Conservation (phyloP, 2,113 vertebrate genomes). For the Diadophis punctatus region DNA sequence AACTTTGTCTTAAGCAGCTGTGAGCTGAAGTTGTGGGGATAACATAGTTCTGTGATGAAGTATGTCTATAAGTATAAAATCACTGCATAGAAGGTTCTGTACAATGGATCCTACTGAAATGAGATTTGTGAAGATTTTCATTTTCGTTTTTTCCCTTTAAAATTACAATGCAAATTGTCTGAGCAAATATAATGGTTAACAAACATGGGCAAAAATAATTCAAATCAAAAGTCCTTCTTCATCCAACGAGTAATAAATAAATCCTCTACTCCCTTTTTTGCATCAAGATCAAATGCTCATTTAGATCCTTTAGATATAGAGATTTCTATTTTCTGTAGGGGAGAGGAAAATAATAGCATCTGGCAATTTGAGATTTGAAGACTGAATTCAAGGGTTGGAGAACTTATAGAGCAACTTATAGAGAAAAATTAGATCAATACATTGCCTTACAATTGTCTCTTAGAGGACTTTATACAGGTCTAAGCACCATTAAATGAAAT, state of each 20-base stretch:
- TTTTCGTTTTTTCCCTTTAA: not conserved
- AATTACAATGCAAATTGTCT: not conserved
- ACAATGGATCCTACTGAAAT: not conserved
- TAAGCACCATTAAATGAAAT: not conserved
- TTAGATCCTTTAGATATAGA: not conserved
- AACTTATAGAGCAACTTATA: not conserved
- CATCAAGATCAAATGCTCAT: not conserved
- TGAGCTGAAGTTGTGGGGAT: not conserved
- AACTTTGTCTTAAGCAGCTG: not conserved
- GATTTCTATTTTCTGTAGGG: not conserved
- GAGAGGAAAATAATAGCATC: not conserved
- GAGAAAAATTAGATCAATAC: not conserved
- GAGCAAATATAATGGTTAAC: not conserved
- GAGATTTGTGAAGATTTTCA: not conserved
- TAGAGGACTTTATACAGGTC: not conserved
- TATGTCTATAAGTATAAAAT: not conserved
- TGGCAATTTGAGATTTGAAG: not conserved
- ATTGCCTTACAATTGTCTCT: not conserved
- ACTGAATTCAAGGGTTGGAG: not conserved
- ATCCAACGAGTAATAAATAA: not conserved
- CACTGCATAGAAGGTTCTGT: not conserved
- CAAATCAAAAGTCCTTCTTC: not conserved
- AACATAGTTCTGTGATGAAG: not conserved
- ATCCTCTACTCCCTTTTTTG: not conserved
- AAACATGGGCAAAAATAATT: not conserved